Conservation (phyloP, 1,140 invertebrate genomes). For the Megalopta genalis region DNA sequence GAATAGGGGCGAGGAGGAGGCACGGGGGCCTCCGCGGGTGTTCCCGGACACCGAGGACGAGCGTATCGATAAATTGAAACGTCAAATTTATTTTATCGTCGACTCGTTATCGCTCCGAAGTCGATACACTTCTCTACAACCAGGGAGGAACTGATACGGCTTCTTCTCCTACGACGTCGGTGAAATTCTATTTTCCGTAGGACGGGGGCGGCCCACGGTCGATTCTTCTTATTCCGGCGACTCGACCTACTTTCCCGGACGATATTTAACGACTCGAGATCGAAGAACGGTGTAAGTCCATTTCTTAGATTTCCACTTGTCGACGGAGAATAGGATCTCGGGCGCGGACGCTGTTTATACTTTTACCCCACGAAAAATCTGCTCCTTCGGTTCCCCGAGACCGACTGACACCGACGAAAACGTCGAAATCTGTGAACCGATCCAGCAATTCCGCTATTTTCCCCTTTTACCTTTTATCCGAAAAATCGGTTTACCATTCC, state of each 20-base stretch:
- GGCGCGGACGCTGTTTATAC: slow-evolving; percentile 10
- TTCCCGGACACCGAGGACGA: slow-evolving; percentile 6
- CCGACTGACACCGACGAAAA: no score
- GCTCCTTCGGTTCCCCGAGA: neutral
- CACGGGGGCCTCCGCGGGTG: no score
- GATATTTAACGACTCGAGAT: slow-evolving; percentile 40
- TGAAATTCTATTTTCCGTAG: slow-evolving; percentile 27
- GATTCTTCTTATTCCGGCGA: slow-evolving; percentile 44
- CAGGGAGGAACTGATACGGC: slow-evolving; percentile 43
- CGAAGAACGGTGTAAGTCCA: slow-evolving; percentile 28
- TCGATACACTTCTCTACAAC: slow-evolving; percentile 26
- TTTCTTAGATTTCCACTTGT: slow-evolving; percentile 14
- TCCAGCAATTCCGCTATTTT: no score
- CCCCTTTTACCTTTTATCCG: no score
- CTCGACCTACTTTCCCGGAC: slow-evolving; percentile 29
- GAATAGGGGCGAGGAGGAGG: no score
- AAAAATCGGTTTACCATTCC: no score
- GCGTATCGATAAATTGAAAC: slow-evolving; percentile 59
- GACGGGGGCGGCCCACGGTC: neutral
- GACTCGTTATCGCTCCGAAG: slow-evolving; percentile 56
- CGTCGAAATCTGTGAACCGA: no score
- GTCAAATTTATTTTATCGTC: slow-evolving; percentile 63
- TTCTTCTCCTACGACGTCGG: slow-evolving; percentile 11
- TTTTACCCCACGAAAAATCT: slow-evolving; percentile 3
- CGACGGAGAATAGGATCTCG: neutral